Evolutionary conservation across 1,140 invertebrate genomes (phyloP).

Genomic region (Aphaenogaster rudis): DNA sequence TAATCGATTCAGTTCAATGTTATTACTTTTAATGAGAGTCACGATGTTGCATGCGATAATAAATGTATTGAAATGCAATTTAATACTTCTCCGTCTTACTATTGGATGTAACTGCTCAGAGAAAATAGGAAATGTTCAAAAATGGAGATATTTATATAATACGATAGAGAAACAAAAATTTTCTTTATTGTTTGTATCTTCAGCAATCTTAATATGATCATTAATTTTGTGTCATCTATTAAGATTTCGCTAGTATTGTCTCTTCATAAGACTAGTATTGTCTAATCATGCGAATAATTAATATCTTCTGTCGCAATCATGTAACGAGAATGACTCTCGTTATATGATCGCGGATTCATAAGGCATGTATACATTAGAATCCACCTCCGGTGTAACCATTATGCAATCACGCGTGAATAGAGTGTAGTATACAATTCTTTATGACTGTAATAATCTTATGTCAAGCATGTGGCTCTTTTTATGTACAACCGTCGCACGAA

Average conservation of each 20-base stretch:
- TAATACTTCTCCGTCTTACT: neutral
- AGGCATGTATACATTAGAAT: neutral
- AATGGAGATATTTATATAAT: neutral
- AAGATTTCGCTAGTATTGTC: neutral
- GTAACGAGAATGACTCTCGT: neutral
- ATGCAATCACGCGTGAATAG: neutral
- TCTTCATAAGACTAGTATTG: neutral
- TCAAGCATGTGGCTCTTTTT: neutral
- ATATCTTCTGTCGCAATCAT: neutral
- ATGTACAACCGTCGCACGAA: neutral
- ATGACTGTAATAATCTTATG: neutral
- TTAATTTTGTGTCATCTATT: neutral
- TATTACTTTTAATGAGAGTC: neutral
- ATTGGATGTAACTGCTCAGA: neutral
- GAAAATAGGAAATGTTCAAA: neutral
- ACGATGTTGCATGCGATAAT: neutral
- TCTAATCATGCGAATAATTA: neutral
- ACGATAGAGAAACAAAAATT: neutral
- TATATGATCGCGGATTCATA: neutral
- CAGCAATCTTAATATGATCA: neutral
- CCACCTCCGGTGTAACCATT: neutral
- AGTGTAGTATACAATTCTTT: neutral
- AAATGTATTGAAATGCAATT: neutral
- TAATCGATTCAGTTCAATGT: neutral
- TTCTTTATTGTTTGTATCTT: neutral